Conservation (phyloP, 2,797 vertebrate species). For the Poeciliopsis gracilis region DNA sequence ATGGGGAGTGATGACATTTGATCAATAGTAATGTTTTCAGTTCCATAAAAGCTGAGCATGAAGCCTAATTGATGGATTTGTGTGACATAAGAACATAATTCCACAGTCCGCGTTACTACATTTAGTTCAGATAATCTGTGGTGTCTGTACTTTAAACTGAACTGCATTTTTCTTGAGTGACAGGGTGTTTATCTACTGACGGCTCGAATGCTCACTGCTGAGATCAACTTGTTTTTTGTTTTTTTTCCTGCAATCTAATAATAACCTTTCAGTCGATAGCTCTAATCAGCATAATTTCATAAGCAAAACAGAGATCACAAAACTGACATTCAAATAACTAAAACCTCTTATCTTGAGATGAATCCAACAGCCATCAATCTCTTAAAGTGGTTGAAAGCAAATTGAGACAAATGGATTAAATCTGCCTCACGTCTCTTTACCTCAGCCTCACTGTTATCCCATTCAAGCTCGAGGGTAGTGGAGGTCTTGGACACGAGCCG, state of each 20-base stretch:
- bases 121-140: not conserved
- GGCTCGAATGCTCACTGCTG: not conserved
- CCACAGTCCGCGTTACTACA: not conserved
- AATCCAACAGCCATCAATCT: not conserved
- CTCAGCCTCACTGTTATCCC: conserved; percentile 98
- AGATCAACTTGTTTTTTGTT: not conserved
- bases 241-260: not conserved
- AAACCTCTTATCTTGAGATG: not conserved
- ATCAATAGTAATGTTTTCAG: not conserved
- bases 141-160: not conserved
- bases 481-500: conserved; percentile 87
- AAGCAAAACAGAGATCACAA: not conserved
- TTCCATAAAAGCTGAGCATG: not conserved
- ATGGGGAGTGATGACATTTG: not conserved
- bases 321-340: conserved; percentile 4
- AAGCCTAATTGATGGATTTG: not conserved
- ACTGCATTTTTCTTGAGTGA: not conserved
- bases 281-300: not conserved
- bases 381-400: conserved; percentile 5
- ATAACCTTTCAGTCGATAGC: not conserved
- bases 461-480: conserved; percentile 89
- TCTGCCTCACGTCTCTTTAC: conserved; percentile 45
- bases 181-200: not conserved
- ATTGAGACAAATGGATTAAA: not conserved
- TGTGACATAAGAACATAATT: not conserved